Percentiles rank a stretch among this genome's conserved stretches.
phyloP scores from a whole-genome alignment of 2,113 vertebrate genomes.

The Deroptyus accipitrinus region DNA sequence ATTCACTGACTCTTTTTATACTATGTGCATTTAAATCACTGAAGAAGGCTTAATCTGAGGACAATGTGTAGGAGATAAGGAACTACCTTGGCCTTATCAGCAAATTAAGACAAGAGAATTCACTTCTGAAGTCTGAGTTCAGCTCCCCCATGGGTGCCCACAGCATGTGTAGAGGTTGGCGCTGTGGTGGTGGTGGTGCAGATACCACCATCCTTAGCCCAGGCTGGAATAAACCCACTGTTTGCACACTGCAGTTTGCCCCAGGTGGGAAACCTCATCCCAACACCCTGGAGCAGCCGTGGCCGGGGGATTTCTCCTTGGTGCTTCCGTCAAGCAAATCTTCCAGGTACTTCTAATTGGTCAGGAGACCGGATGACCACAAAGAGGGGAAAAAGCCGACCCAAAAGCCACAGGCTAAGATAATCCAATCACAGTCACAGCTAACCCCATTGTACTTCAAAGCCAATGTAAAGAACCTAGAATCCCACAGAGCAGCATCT shows the following conservation, averaged over 20 bases:
- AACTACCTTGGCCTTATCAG: neutral
- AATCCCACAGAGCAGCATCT: fast-evolving
- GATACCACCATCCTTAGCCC: neutral
- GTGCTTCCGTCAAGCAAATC: neutral
- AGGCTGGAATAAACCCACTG: neutral
- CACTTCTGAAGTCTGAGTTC: neutral
- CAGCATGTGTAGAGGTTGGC: too few species aligned
- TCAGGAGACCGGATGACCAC: neutral
- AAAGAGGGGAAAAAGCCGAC: neutral
- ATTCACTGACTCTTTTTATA: neutral
- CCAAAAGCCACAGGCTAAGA: neutral
- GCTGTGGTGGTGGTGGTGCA: fast-evolving
- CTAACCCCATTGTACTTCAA: neutral
- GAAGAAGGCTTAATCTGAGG: neutral
- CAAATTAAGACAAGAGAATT: neutral
- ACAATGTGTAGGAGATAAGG: neutral
- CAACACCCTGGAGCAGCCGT: neutral
- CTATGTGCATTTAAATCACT: neutral
- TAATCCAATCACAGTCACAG: neutral
- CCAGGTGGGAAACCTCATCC: neutral
- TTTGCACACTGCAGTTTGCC: neutral
- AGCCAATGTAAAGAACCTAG: neutral
- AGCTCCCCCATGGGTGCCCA: neutral
- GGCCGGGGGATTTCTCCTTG: fast-evolving
- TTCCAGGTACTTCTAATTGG: neutral